Evolutionary conservation across 2,113 vertebrate genomes (phyloP).

Genomic region (Corythaixoides concolor): DNA sequence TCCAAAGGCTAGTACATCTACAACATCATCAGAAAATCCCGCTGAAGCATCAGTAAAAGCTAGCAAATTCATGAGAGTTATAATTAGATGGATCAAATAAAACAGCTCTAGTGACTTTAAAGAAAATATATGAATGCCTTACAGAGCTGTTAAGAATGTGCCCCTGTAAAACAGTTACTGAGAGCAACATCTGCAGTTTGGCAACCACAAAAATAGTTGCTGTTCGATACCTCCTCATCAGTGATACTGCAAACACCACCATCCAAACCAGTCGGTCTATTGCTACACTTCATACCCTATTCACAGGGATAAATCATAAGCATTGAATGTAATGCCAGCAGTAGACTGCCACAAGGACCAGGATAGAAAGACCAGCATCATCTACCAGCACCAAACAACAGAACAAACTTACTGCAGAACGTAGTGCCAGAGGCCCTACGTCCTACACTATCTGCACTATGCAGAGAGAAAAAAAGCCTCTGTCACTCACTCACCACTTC

Average conservation of each 20-base stretch:
- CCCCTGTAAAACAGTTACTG: neutral
- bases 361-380: neutral
- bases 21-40: neutral
- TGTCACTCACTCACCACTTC: rapidly evolving
- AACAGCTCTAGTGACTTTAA: neutral
- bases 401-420: neutral
- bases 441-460: neutral
- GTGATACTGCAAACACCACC: neutral
- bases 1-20: neutral
- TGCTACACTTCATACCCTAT: neutral
- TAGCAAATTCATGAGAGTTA: neutral
- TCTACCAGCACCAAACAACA: neutral
- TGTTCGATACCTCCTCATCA: neutral
- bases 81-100: neutral
- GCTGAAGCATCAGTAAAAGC: neutral
- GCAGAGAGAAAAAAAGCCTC: neutral
- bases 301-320: neutral
- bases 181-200: neutral
- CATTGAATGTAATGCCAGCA: neutral
- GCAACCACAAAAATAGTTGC: neutral
- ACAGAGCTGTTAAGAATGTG: neutral
- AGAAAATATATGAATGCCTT: neutral
- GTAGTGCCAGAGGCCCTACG: rapidly evolving
- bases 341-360: neutral
- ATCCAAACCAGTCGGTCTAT: neutral